phyloP scores from a whole-genome alignment of 2,113 vertebrate genomes.

The Vulpes ferrilata region DNA sequence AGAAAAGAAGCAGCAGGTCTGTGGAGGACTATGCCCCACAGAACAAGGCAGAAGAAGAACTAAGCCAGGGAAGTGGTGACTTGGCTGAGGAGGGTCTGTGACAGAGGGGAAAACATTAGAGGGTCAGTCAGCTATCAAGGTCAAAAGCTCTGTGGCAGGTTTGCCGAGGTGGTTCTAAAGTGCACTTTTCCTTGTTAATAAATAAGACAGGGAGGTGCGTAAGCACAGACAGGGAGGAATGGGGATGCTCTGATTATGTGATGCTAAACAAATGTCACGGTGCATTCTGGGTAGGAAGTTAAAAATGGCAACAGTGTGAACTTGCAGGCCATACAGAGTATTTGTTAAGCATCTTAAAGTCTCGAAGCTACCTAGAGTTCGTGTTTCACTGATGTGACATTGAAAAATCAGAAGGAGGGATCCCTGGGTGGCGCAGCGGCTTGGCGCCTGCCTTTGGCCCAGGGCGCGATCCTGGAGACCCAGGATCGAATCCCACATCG shows the following conservation, averaged over 20 bases:
- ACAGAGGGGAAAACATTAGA: not conserved
- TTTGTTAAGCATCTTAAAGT: conserved; percentile 25
- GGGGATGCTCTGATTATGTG: not conserved
- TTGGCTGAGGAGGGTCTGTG: not conserved
- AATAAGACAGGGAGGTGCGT: not conserved
- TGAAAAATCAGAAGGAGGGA: conserved; percentile 43
- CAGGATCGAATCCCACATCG: too few species aligned
- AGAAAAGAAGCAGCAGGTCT: not conserved
- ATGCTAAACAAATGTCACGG: not conserved
- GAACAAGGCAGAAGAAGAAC: not conserved
- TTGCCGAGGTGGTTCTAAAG: not conserved
- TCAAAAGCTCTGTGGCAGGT: not conserved
- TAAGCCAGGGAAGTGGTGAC: not conserved
- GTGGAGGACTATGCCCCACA: not conserved
- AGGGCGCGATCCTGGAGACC: too few species aligned
- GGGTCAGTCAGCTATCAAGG: not conserved
- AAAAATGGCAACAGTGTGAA: not conserved
- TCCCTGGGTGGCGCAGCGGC: too few species aligned
- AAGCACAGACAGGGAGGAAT: not conserved
- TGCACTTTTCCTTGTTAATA: not conserved
- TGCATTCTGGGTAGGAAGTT: not conserved
- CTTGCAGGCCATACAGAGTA: not conserved
- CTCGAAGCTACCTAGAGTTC: not conserved
- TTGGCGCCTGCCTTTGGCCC: too few species aligned
- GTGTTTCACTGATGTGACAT: conserved; percentile 10